Base-by-base conservation (phyloP, 2,888 invertebrate genomes). In the Troides oblongomaculatus region DNA sequence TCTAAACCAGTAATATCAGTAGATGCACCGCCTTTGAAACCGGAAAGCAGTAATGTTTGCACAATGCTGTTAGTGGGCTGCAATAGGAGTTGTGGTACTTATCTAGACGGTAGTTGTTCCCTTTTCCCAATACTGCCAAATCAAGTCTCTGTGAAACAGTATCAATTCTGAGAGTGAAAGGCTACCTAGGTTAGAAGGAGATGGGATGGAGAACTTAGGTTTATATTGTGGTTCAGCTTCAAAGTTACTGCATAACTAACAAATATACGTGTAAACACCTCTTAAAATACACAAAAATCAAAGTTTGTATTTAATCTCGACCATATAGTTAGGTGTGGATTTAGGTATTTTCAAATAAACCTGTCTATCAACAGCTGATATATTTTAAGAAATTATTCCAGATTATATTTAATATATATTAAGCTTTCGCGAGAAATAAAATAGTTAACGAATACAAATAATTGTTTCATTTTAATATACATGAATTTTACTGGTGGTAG, bases 311-410 rank as follows among this genome's bases (percentile, higher is more conserved):
- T 39, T 10, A 10, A 39, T 39, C 7, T 10, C 10, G 7, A 10
- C 10, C 7, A 21, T 46, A n/a, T 21, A 18, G 17, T 50, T 50
- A 25, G 39, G 56, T 36, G 62, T 53, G 23, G 50, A 30, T 21
- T 23, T 0, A 43, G 3, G 21, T 21, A 21, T 18, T 18, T 30
- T 60, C 72, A 59, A 59, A 25, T 25, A 21, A 59, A 59, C 1
- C 23, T 73, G 72, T 46, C 70, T 65, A 74, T 75, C 74, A 74
- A 73, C 72, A 74, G 73, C 73, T 50, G 50, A n/a, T 78, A 78
- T 77, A 78, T 78, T 77, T 79, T 77, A 77, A 75, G 71, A 74
- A 74, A 76, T 72, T 72, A 72, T 71, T 75, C 73, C 70, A 73
- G 76, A 76, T 76, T 77, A 77, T 77, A 78, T 81, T 78, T 76